Evolutionary conservation across 2,888 invertebrate genomes (phyloP), one percentile per base, ranked within the genome.

Genomic region (Melanargia galathea): DNA sequence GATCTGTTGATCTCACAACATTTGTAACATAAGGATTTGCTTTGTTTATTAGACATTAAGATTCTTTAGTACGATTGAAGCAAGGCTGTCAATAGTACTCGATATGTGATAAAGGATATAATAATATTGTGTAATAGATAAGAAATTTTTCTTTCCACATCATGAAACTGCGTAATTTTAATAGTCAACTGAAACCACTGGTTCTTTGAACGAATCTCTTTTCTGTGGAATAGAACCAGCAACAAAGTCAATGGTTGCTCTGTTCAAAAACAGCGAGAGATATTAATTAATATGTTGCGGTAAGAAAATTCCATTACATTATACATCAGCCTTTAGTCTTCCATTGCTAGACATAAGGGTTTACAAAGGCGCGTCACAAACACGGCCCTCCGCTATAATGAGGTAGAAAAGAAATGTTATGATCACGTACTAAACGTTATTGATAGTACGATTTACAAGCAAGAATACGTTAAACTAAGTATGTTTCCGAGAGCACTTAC

Each of bases 1-100:
- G 45, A 49, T 59, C 48, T 24, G 24, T 38, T n/a, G n/a, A n/a
- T 43, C 48, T 30, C 52, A 30, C 48, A 26, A 33, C 13, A 30
- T 49, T 51, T 51, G 51, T 48, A 24, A 46, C n/a, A n/a, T n/a
- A n/a, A n/a, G n/a, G 22, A 10, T 38, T 20, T 54, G 33, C n/a
- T n/a, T n/a, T n/a, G 33, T 40, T 40, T 54, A 46, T 30, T 54
- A 38, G n/a, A 22, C 22, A 11, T 54, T 22, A 10, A 13, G 22
- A 22, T 45, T 45, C 18, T 20, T 20, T 26, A 24, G n/a, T 16
- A 18, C 2, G 43, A 40, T 16, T 18, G 8, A 7, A 43, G 43
- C 6, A 43, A 18, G 6, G n/a, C 7, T 26, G 24, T 48, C 13
- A n/a, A 48, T 48, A 4, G 22, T 13, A 46, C 13, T 13, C n/a